Percentiles rank a stretch among this genome's conserved stretches.
phyloP scores from a whole-genome alignment of 2,113 vertebrate species.

The Psittacara wagleri region DNA sequence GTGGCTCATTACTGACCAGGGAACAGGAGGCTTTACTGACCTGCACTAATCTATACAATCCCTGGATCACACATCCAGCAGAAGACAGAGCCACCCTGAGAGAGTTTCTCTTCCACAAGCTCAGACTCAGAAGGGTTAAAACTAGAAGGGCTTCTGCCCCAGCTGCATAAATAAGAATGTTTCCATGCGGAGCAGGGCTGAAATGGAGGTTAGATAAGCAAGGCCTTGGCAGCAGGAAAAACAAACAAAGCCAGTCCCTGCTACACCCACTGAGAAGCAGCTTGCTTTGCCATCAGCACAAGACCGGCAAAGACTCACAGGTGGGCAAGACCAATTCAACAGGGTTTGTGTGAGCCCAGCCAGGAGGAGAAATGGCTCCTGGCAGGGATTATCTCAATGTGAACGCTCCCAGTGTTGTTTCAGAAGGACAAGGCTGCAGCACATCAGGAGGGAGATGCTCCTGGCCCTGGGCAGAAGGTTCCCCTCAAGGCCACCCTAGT shows the following conservation, averaged over 20 bases:
- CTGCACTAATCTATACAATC: accelerated
- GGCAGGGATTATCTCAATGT: neutral
- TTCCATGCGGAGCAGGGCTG: neutral
- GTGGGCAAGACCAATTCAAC: neutral
- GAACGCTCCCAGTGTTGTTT: neutral
- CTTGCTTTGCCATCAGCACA: neutral
- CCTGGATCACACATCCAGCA: neutral
- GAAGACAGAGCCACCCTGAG: neutral
- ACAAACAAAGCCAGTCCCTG: constrained; percentile 27
- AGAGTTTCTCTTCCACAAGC: neutral
- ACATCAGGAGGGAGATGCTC: neutral
- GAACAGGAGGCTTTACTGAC: neutral
- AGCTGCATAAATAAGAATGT: constrained; percentile 65
- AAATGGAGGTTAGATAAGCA: constrained; percentile 64
- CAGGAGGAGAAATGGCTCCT: neutral
- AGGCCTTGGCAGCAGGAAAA: constrained; percentile 61
- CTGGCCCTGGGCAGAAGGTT: neutral
- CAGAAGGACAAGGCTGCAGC: neutral
- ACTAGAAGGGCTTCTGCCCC: neutral
- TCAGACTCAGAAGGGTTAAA: constrained; percentile 30
- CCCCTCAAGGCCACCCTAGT: neutral
- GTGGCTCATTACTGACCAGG: neutral
- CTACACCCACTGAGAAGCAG: neutral
- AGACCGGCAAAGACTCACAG: neutral
- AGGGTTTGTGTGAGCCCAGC: neutral